phyloP scores from a whole-genome alignment of 2,888 invertebrate genomes.

The Silvanus unidentatus region DNA sequence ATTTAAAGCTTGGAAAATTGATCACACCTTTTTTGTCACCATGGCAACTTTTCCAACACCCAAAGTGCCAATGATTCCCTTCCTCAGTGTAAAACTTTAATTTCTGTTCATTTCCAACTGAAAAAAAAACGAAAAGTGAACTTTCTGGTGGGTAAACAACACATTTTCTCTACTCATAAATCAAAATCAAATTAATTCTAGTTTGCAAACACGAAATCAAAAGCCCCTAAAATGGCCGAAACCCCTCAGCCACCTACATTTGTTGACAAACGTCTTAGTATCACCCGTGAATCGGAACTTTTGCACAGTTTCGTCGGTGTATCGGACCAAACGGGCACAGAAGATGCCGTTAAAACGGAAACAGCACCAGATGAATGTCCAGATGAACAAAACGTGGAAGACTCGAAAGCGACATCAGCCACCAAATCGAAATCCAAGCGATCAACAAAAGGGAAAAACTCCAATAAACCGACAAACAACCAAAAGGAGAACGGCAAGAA shows the following conservation, averaged over 20 bases:
- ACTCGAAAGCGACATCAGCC: slow-evolving; percentile 13
- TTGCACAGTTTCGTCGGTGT: slow-evolving; percentile 74
- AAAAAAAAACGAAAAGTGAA: too few species aligned
- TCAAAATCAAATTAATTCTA: too few species aligned
- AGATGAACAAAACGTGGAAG: slow-evolving; percentile 13
- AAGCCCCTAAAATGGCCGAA: slow-evolving; percentile 22
- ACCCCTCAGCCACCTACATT: slow-evolving; percentile 6
- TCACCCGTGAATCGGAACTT: slow-evolving; percentile 63
- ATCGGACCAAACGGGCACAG: too few species aligned
- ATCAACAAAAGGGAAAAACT: not conserved
- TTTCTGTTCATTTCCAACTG: slow-evolving; percentile 20
- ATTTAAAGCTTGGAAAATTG: slow-evolving; percentile 29
- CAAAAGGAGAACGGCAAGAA: slow-evolving; percentile 1
- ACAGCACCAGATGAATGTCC: slow-evolving; percentile 13
- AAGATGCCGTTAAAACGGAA: slow-evolving; percentile 48
- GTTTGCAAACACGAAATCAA: not conserved
- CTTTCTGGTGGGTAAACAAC: too few species aligned
- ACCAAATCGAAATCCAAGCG: not conserved
- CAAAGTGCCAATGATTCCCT: too few species aligned
- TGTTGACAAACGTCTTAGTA: slow-evolving; percentile 31
- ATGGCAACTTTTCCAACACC: slow-evolving; percentile 26
- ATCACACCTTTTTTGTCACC: slow-evolving; percentile 35
- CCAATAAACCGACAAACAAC: not conserved
- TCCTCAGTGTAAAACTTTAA: slow-evolving; percentile 15
- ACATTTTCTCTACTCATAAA: too few species aligned